Base-by-base conservation (phyloP, 2,888 invertebrate species). In the Lithophane leautieri region DNA sequence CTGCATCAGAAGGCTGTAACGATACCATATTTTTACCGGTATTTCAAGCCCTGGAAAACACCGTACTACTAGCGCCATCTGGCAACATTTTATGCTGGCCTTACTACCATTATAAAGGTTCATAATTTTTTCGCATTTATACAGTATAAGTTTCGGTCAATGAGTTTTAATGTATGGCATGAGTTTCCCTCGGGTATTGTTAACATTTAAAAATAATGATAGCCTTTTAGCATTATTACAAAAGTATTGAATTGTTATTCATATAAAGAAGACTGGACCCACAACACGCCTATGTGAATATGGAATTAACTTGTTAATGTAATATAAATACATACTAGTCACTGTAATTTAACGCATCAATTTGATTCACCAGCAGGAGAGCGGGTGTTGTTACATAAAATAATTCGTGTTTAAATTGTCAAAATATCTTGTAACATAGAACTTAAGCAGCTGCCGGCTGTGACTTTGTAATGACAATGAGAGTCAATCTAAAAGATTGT, bases 401-500 rank as follows among this genome's bases (percentile, higher is more conserved):
- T 63, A 66, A 63, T 62, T 82, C 44, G 66, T 74, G 28, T 61
- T 65, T 70, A 66, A 73, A 60, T 70, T 70, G 56, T 60, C 54
- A 76, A 79, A 79, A 69, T 83, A 70, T 60, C 69, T 66, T 80
- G 63, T 73, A 71, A 71, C 6, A 44, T 80, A 77, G 54, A 75
- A 69, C 8, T 16, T 68, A 76, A 63, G 22, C 73, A 70, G 82
- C 58, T 61, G 22, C 19, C 22, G 34, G 80, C 77, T 81, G 77
- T 81, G 80, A 80, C 76, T 77, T 70, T 68, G 66, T 72, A 76
- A 76, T 79, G 78, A 79, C 70, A 76, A 76, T 79, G 78, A 79
- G 50, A 86, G 87, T 90, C 90, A 89, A 90, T 91, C 90, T 86
- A 85, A 87, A 87, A 87, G 88, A 90, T 90, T 91, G 91, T 92